Evolutionary conservation across 2,888 invertebrate genomes (phyloP).

Genomic region (Agrochola circellaris): DNA sequence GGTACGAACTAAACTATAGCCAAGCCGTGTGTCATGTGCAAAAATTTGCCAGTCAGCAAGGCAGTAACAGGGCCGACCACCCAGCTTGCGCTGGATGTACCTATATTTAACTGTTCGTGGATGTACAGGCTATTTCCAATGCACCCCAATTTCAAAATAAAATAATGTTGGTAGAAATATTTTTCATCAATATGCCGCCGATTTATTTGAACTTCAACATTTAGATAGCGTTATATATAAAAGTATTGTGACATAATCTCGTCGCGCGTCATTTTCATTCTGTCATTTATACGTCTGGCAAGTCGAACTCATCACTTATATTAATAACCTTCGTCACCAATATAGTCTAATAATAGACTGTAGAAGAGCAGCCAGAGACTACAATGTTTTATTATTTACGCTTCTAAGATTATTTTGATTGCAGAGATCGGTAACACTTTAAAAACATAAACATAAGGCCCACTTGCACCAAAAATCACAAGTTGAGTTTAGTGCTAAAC

Average conservation of each 20-base stretch:
- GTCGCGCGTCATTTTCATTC: conserved; percentile 11
- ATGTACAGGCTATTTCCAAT: neutral
- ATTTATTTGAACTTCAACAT: neutral
- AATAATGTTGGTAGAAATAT: neutral
- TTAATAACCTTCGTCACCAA: conserved; percentile 50
- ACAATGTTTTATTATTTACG: conserved; percentile 4
- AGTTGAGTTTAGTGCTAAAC: no score
- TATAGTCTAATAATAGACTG: conserved; percentile 34
- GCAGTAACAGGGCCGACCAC: neutral
- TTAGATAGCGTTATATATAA: neutral
- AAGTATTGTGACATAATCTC: conserved; percentile 1
- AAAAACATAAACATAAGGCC: neutral
- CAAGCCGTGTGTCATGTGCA: neutral
- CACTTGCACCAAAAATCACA: neutral
- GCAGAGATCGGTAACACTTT: neutral
- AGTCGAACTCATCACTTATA: conserved; percentile 28
- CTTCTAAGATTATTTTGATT: neutral
- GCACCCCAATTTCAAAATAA: neutral
- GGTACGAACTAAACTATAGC: neutral
- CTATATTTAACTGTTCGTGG: neutral
- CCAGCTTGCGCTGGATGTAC: neutral
- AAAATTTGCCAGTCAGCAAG: neutral
- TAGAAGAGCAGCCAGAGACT: neutral
- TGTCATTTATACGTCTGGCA: conserved; percentile 35
- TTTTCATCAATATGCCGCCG: neutral